Base-by-base conservation (phyloP, 2,797 vertebrate genomes). In the Pseudopleuronectes americanus region DNA sequence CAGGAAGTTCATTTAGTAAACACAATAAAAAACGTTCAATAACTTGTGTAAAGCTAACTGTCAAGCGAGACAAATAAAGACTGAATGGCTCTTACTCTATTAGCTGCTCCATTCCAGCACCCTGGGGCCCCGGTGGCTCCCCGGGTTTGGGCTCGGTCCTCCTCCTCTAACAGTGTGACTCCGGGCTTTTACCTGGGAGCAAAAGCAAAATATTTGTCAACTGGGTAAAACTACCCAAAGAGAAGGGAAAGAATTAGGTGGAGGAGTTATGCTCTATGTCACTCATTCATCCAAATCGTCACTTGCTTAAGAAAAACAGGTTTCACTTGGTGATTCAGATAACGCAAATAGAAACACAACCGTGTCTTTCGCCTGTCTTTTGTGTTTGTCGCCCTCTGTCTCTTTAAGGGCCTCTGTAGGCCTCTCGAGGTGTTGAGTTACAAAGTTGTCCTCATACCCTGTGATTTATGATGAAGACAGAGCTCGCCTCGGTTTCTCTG, bases 101-200 rank as follows among this genome's bases (percentile, higher is more conserved):
- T 67, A 93, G 87, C 28, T 91, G 87, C 57, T 92, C 93, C 93
- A 93, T 94, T 80, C 80, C 90, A 83, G 87, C 68, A 79, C 84
- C 85, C 68, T 19, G 75, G 68, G 77, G 80, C 78, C 69, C 72
- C 59, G 2, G 58, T 8, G 65, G 38, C 62, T 82, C 81, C 79
- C 84, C 85, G 54, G 77, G 69, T 71, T 82, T 68, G 64, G 51
- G 54, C 5, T 76, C 45, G 55, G 14, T 41, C 12, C 74, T 71
- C 67, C 57, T 84, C 36, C 41, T 71, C 60, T 68, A 71, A 66
- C 68, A 77, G 41, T 4, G 68, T 28, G 43, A 26, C 45, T 59
- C 57, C 64, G 23, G 55, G 47, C 65, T 63, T 64, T 55, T 36
- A 66, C 69, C 87, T 84, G 68, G 23, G 59, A 79, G 87, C 26